Evolutionary conservation across 2,113 vertebrate species (phyloP), one percentile per base, ranked within the genome.

Genomic region (Cathartes aura): DNA sequence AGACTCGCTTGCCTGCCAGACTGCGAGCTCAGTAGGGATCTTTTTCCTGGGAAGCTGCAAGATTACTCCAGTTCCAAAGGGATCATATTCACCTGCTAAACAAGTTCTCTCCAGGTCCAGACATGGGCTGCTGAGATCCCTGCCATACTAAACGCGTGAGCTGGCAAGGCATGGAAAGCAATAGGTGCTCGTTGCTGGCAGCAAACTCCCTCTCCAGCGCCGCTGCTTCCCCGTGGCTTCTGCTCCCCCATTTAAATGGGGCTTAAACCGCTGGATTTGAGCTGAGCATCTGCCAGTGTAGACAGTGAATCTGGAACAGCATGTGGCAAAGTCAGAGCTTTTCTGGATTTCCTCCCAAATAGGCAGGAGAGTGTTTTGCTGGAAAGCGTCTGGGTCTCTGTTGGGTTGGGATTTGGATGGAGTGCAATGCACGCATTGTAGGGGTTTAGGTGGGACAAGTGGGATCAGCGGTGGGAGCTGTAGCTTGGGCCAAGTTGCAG

Each of bases 41-140:
- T 70, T 92, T 71, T 66, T 59, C 50, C 36, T 75, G 58, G 72
- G 68, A 83, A 89, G 36, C 42, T 59, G 48, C 38, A 73, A 34
- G 62, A 60, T 86, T 75, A 53, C 24, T 90, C 88, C 40, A 73
- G 40, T n/a, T 80, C 55, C 64, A 95, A 92, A 92, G 52, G 52
- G 85, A 81, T 87, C n/a, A 24, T 3, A 67, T 43, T 59, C 53
- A 72, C 62, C 75, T 60, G 45, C 75, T 71, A 32, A 63, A 83
- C 26, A 67, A 73, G 15, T 27, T 63, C 42, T 59, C 56, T 50
- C 11, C 20, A 30, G 42, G 47, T 82, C 32, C 38, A 87, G 63
- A 78, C 0, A 2, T 1, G 0, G 47, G 29, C 43, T 90, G 55
- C 63, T 76, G 55, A 55, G n/a, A 53, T 74, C 47, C 27, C 47